These are phyloP conservation scores for Megaleporinus macrocephalus DNA, from an alignment of 2,113 vertebrate genomes.

Conservation along the genomic window DNA sequence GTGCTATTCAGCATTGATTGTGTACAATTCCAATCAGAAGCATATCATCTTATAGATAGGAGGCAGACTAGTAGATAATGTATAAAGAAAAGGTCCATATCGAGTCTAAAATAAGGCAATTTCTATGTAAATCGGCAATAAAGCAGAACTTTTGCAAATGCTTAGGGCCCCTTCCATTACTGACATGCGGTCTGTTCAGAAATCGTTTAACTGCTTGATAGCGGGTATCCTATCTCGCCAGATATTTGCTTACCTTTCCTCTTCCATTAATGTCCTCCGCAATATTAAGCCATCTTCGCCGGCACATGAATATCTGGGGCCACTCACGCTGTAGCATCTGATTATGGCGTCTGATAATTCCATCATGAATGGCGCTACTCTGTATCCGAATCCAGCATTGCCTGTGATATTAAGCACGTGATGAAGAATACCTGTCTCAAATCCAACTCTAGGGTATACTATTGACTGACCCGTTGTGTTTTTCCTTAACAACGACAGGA, in stretches of 20 bases:
- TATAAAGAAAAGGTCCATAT: constrained; percentile 82
- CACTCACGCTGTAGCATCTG: constrained; percentile 86
- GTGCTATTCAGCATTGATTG: constrained; percentile 44
- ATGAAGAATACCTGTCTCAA: constrained; percentile 86
- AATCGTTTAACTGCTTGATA: constrained; percentile 97
- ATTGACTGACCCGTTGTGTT: constrained; percentile 97
- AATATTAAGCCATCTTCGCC: constrained; percentile 92
- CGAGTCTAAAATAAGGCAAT: constrained; percentile 98
- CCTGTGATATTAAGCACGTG: constrained; percentile 88
- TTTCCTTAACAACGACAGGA: constrained; percentile 89
- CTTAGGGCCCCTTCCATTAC: constrained; percentile 94
- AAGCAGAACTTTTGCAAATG: constrained; percentile 96
- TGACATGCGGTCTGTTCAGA: constrained; percentile 90
- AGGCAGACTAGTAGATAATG: constrained; percentile 89
- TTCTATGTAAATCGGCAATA: constrained; percentile 99
- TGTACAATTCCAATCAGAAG: constrained; percentile 85
- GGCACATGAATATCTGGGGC: constrained; percentile 91
- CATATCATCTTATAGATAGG: constrained; percentile 87
- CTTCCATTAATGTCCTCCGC: constrained; percentile 89
- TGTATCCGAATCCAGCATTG: constrained; percentile 83
- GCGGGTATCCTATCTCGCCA: constrained; percentile 91
- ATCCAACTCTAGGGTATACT: constrained; percentile 93
- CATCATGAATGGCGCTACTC: constrained; percentile 85
- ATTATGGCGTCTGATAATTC: constrained; percentile 96
- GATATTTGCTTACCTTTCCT: constrained; percentile 94